A percentile compares a stretch with the other conserved stretches of the same genome.
Conservation (phyloP, 2,797 vertebrate genomes). For the Phrynocephalus forsythii region DNA sequence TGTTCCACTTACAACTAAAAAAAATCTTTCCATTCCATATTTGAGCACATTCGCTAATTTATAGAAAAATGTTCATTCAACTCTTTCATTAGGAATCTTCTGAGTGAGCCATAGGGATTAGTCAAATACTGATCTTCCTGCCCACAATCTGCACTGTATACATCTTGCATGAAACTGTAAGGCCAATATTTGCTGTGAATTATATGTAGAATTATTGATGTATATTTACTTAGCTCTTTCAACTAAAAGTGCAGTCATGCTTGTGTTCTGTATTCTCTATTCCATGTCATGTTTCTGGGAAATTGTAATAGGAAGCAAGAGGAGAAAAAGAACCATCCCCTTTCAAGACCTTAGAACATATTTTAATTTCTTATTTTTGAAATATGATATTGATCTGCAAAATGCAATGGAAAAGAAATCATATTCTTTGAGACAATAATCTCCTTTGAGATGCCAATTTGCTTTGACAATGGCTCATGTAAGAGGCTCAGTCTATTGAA, state of each 20-base stretch:
- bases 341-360: constrained; percentile 34
- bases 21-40: too few relatives aligned
- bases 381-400: constrained; percentile 36
- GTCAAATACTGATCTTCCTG: too few relatives aligned
- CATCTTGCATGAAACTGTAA: too few relatives aligned
- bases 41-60: too few relatives aligned
- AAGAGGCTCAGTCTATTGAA: constrained; percentile 33
- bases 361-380: constrained; percentile 35
- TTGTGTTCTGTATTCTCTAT: background rate
- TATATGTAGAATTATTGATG: too few relatives aligned
- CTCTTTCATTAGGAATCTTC: too few relatives aligned
- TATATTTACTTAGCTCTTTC: background rate
- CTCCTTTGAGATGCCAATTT: constrained; percentile 33
- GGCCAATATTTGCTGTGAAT: too few relatives aligned
- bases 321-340: too few relatives aligned
- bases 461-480: constrained; percentile 46
- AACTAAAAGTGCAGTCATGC: background rate
- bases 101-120: too few relatives aligned
- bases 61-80: too few relatives aligned
- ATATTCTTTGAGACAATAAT: constrained; percentile 41
- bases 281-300: background rate
- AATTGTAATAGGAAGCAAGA: constrained; percentile 28
- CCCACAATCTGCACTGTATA: too few relatives aligned
- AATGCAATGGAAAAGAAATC: constrained; percentile 13
- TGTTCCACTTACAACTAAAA: too few relatives aligned